These are phyloP conservation scores for Mionectes olivaceus DNA, from an alignment of 2,797 vertebrate genomes.

Conservation along the genomic window DNA sequence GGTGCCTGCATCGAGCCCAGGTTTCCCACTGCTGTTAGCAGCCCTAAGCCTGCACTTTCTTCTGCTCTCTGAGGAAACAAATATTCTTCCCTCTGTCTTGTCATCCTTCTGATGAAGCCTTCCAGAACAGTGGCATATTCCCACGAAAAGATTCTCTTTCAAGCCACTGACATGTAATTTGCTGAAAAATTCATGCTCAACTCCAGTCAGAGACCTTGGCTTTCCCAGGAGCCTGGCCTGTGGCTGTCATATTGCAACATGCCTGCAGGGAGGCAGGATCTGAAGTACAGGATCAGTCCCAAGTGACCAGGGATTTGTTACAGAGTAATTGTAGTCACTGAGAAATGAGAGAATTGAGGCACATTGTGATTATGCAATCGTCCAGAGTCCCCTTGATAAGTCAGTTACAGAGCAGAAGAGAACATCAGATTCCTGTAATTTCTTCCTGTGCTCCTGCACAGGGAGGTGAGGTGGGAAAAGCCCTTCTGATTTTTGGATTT, in stretches of 20 bases:
- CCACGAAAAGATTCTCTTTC: neutral
- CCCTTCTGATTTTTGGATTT: neutral
- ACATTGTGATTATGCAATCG: neutral
- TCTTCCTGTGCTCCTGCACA: neutral
- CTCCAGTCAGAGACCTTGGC: neutral
- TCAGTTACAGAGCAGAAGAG: neutral
- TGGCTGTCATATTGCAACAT: neutral
- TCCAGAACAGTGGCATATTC: neutral
- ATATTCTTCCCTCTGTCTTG: neutral
- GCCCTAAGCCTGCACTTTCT: neutral
- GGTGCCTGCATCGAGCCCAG: neutral
- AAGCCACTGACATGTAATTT: neutral
- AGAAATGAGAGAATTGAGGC: conserved; percentile 12
- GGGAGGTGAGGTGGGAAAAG: neutral
- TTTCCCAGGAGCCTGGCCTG: neutral
- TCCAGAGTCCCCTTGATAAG: neutral
- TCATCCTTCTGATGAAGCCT: neutral
- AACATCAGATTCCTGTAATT: neutral
- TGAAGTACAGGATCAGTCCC: neutral
- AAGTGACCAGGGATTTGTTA: neutral
- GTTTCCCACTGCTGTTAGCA: neutral
- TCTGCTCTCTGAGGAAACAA: neutral
- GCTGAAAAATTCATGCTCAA: conserved; percentile 40
- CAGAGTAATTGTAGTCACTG: neutral
- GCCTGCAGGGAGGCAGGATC: neutral